phyloP scores from a whole-genome alignment of 2,888 invertebrate species.

The Thymelicus acteon region DNA sequence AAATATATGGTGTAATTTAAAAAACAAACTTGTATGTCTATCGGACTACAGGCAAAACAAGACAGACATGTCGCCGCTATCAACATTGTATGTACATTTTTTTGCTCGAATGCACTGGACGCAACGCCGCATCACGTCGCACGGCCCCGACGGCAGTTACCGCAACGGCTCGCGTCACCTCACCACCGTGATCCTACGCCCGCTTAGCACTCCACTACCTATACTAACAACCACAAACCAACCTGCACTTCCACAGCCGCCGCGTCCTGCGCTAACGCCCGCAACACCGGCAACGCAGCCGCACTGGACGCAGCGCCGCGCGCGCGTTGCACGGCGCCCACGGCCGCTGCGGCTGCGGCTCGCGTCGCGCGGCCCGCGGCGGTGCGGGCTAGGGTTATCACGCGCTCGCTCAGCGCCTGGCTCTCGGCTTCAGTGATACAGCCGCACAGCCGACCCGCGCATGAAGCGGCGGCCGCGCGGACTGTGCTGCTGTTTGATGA shows the following conservation, averaged over 20 bases:
- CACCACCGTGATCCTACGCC: no score
- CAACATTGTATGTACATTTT: no score
- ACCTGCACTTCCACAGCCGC: slow-evolving; percentile 98
- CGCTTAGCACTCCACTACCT: no score
- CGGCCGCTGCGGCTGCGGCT: slow-evolving; percentile 86
- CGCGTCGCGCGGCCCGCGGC: slow-evolving; percentile 53
- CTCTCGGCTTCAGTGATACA: slow-evolving; percentile 67
- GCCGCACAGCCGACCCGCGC: slow-evolving; percentile 92
- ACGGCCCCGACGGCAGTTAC: no score
- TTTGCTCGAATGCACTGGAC: no score
- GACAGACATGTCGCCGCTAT: no score
- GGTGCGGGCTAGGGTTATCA: slow-evolving; percentile 62
- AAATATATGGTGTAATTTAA: no score
- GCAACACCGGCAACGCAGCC: slow-evolving; percentile 96
- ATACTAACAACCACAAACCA: slow-evolving; percentile 41
- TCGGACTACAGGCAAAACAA: no score
- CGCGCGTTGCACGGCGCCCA: slow-evolving; percentile 98
- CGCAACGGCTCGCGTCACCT: no score
- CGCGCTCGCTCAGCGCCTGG: slow-evolving; percentile 68
- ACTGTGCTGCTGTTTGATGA: slow-evolving; percentile 91
- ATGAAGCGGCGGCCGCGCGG: slow-evolving; percentile 97
- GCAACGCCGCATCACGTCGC: no score
- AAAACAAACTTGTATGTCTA: no score
- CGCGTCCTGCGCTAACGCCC: slow-evolving; percentile 97
- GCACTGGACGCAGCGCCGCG: slow-evolving; percentile 98